phyloP scores from a whole-genome alignment of 2,113 vertebrate species.

The Arenaria interpres region DNA sequence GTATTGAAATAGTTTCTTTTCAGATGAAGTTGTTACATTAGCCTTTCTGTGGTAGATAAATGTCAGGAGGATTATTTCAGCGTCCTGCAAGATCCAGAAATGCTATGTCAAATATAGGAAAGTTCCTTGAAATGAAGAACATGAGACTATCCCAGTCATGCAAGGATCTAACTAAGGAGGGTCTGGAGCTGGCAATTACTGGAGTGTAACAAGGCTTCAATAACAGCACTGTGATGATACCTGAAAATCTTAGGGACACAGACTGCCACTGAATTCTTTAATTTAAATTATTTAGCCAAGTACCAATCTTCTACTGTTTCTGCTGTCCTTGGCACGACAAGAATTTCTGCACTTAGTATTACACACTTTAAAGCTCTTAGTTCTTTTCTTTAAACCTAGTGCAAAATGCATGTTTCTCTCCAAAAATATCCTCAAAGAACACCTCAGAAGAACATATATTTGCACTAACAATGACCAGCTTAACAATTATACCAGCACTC shows the following conservation, averaged over 20 bases:
- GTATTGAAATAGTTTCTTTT: neutral
- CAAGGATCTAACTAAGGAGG: neutral
- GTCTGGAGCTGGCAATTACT: neutral
- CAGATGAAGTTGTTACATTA: neutral
- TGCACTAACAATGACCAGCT: neutral
- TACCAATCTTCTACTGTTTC: neutral
- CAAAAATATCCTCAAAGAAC: neutral
- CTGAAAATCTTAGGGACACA: neutral
- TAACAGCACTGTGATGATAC: neutral
- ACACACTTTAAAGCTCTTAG: neutral
- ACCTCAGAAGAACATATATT: neutral
- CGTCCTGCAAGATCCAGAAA: neutral
- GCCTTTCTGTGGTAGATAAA: neutral
- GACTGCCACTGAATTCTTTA: neutral
- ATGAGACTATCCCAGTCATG: neutral
- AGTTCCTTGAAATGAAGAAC: neutral
- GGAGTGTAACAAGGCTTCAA: neutral
- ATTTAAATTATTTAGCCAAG: neutral
- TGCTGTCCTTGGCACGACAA: neutral
- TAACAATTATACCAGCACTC: neutral
- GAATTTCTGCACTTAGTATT: neutral
- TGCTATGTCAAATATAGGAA: neutral
- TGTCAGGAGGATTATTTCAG: neutral
- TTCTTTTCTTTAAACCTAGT: neutral
- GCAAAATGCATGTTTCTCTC: neutral